Percentiles rank a stretch among this genome's conserved stretches.
These are phyloP conservation scores for Potamilus streckersoni DNA, from an alignment of 1,140 invertebrate species.

Conservation along the genomic window DNA sequence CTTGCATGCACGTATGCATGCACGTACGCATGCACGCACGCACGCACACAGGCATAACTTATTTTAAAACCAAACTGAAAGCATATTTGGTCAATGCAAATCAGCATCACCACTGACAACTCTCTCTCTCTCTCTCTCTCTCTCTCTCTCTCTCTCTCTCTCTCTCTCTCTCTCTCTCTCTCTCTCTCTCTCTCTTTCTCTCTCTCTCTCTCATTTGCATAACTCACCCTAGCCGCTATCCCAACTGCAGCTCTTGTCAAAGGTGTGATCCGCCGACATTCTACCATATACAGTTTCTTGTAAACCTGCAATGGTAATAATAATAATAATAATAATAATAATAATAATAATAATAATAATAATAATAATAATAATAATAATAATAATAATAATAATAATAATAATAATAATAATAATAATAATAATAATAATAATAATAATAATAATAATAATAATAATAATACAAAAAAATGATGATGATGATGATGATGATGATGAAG, in stretches of 20 bases:
- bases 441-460: background rate
- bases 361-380: background rate
- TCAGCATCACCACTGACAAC: no score
- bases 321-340: conserved; percentile 2
- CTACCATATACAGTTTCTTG: conserved; percentile 30
- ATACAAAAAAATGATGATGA: no score
- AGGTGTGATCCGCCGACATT: conserved; percentile 25
- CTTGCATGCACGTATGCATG: no score
- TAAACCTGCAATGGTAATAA: conserved; percentile 18
- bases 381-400: background rate
- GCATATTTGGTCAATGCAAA: no score
- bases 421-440: background rate
- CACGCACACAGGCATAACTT: no score
- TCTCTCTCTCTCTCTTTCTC: no score
- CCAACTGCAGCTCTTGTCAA: conserved; percentile 23
- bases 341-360: background rate
- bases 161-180: no score
- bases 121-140: no score
- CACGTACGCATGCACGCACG: no score
- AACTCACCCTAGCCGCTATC: conserved; percentile 28
- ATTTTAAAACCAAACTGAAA: no score
- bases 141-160: no score
- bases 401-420: background rate
- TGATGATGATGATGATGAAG: background rate
- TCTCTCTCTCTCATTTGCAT: no score